Base-by-base conservation (phyloP, 2,797 vertebrate genomes). In the Epinephelus malabaricus region DNA sequence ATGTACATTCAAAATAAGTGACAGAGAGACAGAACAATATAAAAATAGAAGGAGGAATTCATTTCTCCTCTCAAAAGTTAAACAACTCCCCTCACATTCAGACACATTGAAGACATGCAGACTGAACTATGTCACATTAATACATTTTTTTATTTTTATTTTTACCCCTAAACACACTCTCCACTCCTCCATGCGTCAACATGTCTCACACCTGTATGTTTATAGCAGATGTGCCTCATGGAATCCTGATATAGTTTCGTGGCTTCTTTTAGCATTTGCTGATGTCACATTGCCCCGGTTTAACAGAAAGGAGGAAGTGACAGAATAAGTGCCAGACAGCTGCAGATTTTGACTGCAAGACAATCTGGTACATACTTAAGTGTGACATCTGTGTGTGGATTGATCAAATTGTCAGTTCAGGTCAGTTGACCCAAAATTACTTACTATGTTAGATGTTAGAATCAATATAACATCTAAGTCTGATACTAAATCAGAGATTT, bases 81-180 rank as follows among this genome's bases (percentile, higher is more conserved):
- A 55, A 49, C 27, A 69, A 45, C 10, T 14, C 15, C 19, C 9
- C 15, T 58, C 0, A 14, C 23, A 73, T 27, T 55, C 59, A 78
- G 69, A 65, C 76, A 38, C 46, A 53, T 61, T 74, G 34, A 72
- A 73, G 78, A 51, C 38, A 53, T 53, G 30, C 34, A 70, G 27
- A 70, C 1, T 73, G 73, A 78, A 71, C 59, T 43, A 40, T 76
- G 69, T 60, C 79, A 83, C 72, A 66, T 72, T 54, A 14, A 54
- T 17, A 59, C 63, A 0, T 17, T 30, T 40, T 40, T 65, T 70
- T 45, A 12, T 67, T 50, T 61, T 69, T 79, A 55, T 73, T 59
- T 50, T 34, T 2, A 0, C 17, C 45, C 15, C 64, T 58, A 66
- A 78, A 71, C 73, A 84, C 72, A 63, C 62, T 71, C 67, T 11